phyloP scores from a whole-genome alignment of 2,113 vertebrate genomes.

The Bubalus kerabau region DNA sequence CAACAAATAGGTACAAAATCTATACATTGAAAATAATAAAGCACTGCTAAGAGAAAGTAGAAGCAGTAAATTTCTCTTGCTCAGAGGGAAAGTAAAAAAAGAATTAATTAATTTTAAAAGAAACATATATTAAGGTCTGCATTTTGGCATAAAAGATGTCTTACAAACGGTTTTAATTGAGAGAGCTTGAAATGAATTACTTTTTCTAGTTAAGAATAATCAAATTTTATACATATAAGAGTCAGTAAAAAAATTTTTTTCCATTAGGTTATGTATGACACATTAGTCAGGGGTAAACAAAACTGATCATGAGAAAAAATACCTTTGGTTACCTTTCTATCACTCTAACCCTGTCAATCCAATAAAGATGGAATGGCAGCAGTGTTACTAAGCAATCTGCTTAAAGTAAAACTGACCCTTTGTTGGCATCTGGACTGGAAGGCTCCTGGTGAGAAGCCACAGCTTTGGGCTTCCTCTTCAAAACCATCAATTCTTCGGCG shows the following conservation, averaged over 20 bases:
- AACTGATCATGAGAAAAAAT: neutral
- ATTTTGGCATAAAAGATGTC: neutral
- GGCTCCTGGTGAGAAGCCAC: neutral
- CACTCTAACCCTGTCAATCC: neutral
- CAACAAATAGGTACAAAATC: neutral
- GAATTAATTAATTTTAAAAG: neutral
- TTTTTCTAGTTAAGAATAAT: neutral
- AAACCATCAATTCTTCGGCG: no score
- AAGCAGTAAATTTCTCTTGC: neutral
- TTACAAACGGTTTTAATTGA: neutral
- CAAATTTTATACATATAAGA: neutral
- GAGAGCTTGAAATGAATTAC: neutral
- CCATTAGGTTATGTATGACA: neutral
- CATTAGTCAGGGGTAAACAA: neutral
- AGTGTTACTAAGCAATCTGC: neutral
- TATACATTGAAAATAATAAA: neutral
- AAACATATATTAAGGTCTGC: neutral
- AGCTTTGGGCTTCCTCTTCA: neutral
- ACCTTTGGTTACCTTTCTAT: neutral
- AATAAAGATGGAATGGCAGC: neutral
- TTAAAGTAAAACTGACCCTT: neutral
- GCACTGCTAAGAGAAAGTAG: neutral
- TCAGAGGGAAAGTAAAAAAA: neutral
- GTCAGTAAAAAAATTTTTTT: neutral
- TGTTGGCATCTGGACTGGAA: neutral